Conservation (phyloP, 2,113 vertebrate species). For the Campylomormyrus tamandua region DNA sequence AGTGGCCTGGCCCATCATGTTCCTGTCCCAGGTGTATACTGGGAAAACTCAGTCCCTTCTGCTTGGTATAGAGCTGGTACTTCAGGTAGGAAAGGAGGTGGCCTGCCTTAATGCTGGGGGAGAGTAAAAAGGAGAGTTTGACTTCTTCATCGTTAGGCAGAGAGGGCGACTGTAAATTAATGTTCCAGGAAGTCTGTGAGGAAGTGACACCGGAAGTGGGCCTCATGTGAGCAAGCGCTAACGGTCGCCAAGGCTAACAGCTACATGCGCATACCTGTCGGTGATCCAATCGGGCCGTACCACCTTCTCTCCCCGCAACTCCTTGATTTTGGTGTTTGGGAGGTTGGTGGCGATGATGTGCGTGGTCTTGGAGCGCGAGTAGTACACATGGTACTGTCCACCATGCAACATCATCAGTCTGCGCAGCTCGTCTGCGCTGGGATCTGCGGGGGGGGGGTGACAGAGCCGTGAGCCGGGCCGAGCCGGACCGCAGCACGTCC, state of each 20-base stretch:
- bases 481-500: neutral
- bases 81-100: slow-evolving; percentile 77
- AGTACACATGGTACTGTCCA: slow-evolving; percentile 89
- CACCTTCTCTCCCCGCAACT: slow-evolving; percentile 85
- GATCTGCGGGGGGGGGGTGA: slow-evolving; percentile 58
- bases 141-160: neutral
- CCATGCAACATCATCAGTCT: slow-evolving; percentile 92
- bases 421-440: slow-evolving; percentile 86
- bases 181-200: neutral
- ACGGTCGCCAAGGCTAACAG: neutral
- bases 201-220: neutral
- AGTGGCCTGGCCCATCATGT: slow-evolving; percentile 26
- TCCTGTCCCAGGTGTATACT: slow-evolving; percentile 58
- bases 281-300: slow-evolving; percentile 91
- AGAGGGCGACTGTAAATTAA: neutral
- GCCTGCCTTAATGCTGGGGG: slow-evolving; percentile 82
- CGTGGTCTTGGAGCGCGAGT: slow-evolving; percentile 90
- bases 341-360: slow-evolving; percentile 95
- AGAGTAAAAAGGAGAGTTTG: neutral
- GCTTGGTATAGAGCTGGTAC: slow-evolving; percentile 88
- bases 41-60: slow-evolving; percentile 76
- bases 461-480: neutral
- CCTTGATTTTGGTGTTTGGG: slow-evolving; percentile 89
- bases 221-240: neutral
- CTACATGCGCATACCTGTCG: slow-evolving; percentile 71